Percentiles rank a stretch among this genome's conserved stretches.
Evolutionary conservation across 2,888 invertebrate species (phyloP).

Genomic region (Mermis nigrescens): DNA sequence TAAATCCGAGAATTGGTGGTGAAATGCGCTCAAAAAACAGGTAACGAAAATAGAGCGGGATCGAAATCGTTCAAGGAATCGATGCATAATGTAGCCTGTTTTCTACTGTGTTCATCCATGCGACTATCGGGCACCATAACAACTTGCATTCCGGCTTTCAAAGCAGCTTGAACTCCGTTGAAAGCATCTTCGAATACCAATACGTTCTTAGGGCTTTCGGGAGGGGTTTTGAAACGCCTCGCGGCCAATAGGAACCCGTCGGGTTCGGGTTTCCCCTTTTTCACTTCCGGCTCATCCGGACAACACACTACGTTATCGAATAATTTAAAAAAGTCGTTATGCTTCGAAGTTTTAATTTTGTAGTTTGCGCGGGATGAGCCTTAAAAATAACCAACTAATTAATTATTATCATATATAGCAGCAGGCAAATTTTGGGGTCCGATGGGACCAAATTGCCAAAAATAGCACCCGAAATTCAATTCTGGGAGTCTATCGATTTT

Average conservation of each 20-base stretch:
- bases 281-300: slow-evolving; percentile 62
- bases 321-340: slow-evolving; percentile 4
- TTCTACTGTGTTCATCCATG: slow-evolving; percentile 9
- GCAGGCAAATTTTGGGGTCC: too few species aligned
- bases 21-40: too few species aligned
- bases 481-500: too few species aligned
- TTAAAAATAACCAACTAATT: too few species aligned
- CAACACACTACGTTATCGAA: slow-evolving; percentile 55
- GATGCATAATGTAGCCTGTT: slow-evolving; percentile 23
- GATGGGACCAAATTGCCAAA: too few species aligned
- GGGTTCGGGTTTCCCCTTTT: slow-evolving; percentile 66
- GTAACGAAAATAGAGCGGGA: slow-evolving; percentile 34
- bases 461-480: too few species aligned
- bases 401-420: too few species aligned
- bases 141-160: slow-evolving; percentile 62
- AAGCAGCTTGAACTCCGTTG: slow-evolving; percentile 61
- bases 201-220: slow-evolving; percentile 42
- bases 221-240: slow-evolving; percentile 48
- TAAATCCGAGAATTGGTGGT: too few species aligned
- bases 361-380: too few species aligned
- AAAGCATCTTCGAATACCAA: slow-evolving; percentile 79
- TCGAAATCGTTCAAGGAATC: slow-evolving; percentile 32
- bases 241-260: slow-evolving; percentile 65
- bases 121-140: slow-evolving; percentile 50
- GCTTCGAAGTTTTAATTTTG: too few species aligned